These are phyloP conservation scores for Poeciliopsis prolifica DNA, from an alignment of 2,113 vertebrate species.

Conservation along the genomic window DNA sequence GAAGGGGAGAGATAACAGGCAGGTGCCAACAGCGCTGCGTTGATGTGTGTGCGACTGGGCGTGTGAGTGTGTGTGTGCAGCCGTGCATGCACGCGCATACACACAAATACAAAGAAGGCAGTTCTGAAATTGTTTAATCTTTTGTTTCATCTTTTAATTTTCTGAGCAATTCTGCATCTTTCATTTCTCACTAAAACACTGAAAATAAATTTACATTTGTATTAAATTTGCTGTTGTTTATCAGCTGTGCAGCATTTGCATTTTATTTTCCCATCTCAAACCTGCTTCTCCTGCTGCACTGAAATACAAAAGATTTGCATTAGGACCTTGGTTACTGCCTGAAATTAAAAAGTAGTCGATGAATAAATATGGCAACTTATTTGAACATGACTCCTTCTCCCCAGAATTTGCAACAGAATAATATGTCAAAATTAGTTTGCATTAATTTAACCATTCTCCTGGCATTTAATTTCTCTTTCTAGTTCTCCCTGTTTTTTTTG, in stretches of 20 bases:
- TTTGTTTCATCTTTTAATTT: conserved; percentile 29
- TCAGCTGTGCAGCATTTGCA: neutral
- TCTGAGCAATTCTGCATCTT: neutral
- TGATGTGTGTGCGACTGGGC: conserved; percentile 14
- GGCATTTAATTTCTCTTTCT: neutral
- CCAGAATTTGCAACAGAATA: neutral
- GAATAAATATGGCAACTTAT: neutral
- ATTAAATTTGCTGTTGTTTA: conserved; percentile 1
- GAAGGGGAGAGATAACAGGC: conserved; percentile 75
- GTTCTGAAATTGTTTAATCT: conserved; percentile 12
- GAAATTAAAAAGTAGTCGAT: neutral
- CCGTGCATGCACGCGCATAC: conserved; percentile 5
- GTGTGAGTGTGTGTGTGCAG: conserved; percentile 9
- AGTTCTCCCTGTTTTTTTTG: neutral
- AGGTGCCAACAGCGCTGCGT: conserved; percentile 68
- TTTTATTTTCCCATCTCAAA: neutral
- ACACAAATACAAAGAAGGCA: conserved; percentile 2
- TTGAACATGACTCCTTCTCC: neutral
- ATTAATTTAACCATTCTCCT: too few species aligned
- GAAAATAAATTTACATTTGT: neutral
- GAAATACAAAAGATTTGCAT: neutral
- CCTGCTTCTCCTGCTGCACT: neutral
- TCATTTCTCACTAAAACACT: conserved; percentile 12
- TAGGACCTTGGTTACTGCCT: neutral
- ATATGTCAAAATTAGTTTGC: neutral